phyloP scores from a whole-genome alignment of 2,113 vertebrate species.

The Actenoides lindsayi region DNA sequence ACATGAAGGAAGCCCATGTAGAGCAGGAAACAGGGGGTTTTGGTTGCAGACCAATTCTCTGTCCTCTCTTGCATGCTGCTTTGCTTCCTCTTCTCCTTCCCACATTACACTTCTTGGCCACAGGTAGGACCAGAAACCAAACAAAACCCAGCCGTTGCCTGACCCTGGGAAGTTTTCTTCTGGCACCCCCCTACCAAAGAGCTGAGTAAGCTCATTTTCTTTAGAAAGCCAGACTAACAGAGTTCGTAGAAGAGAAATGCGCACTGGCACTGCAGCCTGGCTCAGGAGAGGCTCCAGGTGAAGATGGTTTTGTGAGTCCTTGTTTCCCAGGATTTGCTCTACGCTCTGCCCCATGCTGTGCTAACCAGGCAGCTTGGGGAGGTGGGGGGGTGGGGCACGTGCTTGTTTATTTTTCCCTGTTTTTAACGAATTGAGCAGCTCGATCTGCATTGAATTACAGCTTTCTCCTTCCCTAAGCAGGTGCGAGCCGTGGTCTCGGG shows the following conservation, averaged over 20 bases:
- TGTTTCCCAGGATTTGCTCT: neutral
- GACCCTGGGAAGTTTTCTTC: neutral
- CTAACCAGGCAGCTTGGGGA: neutral
- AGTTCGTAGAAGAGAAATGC: fast-evolving
- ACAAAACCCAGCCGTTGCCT: neutral
- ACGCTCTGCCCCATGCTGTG: fast-evolving
- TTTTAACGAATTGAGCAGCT: neutral
- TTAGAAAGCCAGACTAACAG: neutral
- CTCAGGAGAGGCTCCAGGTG: neutral
- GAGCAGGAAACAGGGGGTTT: neutral
- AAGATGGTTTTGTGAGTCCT: neutral
- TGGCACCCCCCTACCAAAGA: neutral
- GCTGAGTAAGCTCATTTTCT: neutral
- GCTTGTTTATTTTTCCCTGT: neutral
- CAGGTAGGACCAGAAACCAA: neutral
- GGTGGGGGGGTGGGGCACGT: neutral
- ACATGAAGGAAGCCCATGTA: neutral
- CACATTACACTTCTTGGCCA: neutral
- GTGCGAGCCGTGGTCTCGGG: neutral
- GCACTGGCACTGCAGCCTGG: neutral
- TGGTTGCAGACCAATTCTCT: neutral
- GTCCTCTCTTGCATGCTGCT: neutral
- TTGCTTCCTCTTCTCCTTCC: neutral
- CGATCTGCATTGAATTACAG: neutral
- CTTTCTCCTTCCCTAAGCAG: neutral